A percentile compares a stretch with the other conserved stretches of the same genome.
Conservation (phyloP, 2,888 invertebrate species). For the Clitarchus hookeri region DNA sequence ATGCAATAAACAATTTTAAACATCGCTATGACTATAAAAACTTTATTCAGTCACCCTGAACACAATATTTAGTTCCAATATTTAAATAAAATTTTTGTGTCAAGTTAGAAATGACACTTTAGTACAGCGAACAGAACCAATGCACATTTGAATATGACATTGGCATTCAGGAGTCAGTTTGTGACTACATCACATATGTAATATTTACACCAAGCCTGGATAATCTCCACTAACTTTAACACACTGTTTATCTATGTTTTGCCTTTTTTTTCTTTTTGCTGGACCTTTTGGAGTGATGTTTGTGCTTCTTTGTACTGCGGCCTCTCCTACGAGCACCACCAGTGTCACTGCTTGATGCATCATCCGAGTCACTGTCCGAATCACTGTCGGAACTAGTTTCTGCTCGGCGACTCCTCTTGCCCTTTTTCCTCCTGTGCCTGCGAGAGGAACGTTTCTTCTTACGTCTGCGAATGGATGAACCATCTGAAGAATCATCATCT, state of each 20-base stretch:
- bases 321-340: slow-evolving; percentile 31
- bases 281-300: slow-evolving; percentile 36
- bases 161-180: background rate
- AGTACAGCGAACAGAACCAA: background rate
- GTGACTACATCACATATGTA: background rate
- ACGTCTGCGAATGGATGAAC: slow-evolving; percentile 31
- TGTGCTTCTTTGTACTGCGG: slow-evolving; percentile 44
- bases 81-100: background rate
- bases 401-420: slow-evolving; percentile 55
- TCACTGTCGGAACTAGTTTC: slow-evolving; percentile 63
- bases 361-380: slow-evolving; percentile 45
- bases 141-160: background rate
- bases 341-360: slow-evolving; percentile 42
- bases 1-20: background rate
- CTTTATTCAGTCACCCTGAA: background rate
- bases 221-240: background rate
- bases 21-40: background rate
- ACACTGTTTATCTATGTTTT: slow-evolving; percentile 39
- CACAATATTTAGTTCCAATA: background rate
- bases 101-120: background rate
- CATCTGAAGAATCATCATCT: slow-evolving; percentile 35
- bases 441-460: slow-evolving; percentile 32
- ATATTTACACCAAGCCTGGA: background rate
- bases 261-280: slow-evolving; percentile 46
- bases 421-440: slow-evolving; percentile 33